These are phyloP conservation scores for Danio tinwini DNA, from an alignment of 2,797 vertebrate genomes.

Conservation along the genomic window DNA sequence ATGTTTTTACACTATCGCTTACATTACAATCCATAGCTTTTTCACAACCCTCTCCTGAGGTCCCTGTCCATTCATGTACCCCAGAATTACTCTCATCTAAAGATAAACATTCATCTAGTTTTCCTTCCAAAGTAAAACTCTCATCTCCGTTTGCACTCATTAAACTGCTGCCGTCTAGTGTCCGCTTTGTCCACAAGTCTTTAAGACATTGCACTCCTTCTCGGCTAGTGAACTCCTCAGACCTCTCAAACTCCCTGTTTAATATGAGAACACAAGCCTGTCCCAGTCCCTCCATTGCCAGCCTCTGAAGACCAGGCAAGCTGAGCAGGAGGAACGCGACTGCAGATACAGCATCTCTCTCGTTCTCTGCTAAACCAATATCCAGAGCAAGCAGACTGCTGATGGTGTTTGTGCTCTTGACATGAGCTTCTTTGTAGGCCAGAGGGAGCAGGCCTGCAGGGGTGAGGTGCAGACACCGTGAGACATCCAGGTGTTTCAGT, in stretches of 20 bases:
- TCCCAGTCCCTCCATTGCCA: conserved; percentile 68
- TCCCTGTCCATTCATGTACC: not conserved
- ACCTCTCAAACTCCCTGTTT: conserved; percentile 39
- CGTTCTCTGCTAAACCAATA: conserved; percentile 64
- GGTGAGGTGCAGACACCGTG: conserved; percentile 76
- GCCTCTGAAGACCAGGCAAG: conserved; percentile 73
- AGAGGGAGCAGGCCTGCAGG: conserved; percentile 75
- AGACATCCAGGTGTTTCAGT: conserved; percentile 82
- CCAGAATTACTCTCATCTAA: conserved; percentile 45
- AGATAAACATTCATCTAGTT: conserved; percentile 26
- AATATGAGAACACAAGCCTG: conserved; percentile 75
- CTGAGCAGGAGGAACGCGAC: conserved; percentile 81
- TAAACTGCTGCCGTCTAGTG: not conserved
- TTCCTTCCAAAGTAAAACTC: conserved; percentile 12
- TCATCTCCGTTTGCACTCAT: conserved; percentile 8
- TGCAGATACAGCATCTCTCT: conserved; percentile 6
- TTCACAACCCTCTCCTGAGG: not conserved
- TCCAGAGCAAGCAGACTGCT: conserved; percentile 75
- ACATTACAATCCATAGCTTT: not conserved
- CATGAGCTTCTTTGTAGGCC: conserved; percentile 9
- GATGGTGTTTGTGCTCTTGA: conserved; percentile 61
- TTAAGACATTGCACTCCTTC: conserved; percentile 71
- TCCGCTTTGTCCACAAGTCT: conserved; percentile 66
- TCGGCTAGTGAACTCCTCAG: conserved; percentile 52
- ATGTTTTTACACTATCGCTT: conserved; percentile 54